Evolutionary conservation across 2,113 vertebrate genomes (phyloP).

Genomic region (Planiliza haematocheilus): DNA sequence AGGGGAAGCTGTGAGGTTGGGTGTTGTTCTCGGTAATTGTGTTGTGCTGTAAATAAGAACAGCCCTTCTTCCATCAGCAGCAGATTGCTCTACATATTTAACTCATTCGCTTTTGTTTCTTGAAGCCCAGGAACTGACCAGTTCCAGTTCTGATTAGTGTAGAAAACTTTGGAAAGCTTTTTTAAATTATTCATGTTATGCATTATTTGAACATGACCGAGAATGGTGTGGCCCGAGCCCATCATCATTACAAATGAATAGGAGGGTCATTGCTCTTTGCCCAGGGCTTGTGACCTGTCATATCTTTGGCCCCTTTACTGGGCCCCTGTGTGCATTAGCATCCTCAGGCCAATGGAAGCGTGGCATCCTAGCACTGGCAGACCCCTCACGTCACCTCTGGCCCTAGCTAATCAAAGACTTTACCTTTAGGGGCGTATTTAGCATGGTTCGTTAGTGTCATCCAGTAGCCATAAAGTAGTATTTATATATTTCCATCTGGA

Average conservation of each 20-base stretch:
- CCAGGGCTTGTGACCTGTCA: slow-evolving; percentile 67
- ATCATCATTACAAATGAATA: slow-evolving; percentile 71
- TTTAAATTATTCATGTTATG: slow-evolving; percentile 43
- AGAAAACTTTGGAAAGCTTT: neutral
- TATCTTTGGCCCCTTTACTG: slow-evolving; percentile 71
- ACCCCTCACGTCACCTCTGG: slow-evolving; percentile 89
- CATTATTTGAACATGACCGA: slow-evolving; percentile 52
- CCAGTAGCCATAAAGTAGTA: slow-evolving; percentile 92
- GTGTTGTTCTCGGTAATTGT: slow-evolving; percentile 79
- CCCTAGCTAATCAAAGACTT: slow-evolving; percentile 98
- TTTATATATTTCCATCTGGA: slow-evolving; percentile 94
- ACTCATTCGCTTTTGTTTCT: slow-evolving; percentile 9
- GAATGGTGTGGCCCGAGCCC: slow-evolving; percentile 15
- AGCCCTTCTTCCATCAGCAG: slow-evolving; percentile 45
- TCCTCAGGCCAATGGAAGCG: slow-evolving; percentile 76
- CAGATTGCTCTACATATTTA: slow-evolving; percentile 28
- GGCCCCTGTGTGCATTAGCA: slow-evolving; percentile 83
- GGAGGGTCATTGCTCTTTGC: slow-evolving; percentile 64
- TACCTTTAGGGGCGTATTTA: slow-evolving; percentile 97
- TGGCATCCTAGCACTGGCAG: slow-evolving; percentile 86
- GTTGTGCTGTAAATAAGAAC: slow-evolving; percentile 87
- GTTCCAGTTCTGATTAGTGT: slow-evolving; percentile 11
- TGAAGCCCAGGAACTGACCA: neutral
- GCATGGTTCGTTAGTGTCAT: slow-evolving; percentile 91
- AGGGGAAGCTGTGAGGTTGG: slow-evolving; percentile 82